phyloP scores from a whole-genome alignment of 2,888 invertebrate species.

The Corbicula japonica region DNA sequence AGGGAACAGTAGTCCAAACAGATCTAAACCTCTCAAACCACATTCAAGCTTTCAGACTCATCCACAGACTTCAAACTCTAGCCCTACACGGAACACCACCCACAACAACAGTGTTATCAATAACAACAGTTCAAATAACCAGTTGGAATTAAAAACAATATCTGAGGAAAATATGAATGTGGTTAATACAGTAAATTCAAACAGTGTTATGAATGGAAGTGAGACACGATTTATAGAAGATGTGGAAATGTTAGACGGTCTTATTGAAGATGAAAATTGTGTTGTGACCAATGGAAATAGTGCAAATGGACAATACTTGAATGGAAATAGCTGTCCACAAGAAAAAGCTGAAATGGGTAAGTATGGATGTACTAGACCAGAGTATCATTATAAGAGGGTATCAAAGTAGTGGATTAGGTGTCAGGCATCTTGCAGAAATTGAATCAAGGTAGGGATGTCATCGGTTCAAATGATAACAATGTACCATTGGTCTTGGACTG shows the following conservation, averaged over 20 bases:
- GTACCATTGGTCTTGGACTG: too few species aligned
- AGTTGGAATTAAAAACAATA: constrained; percentile 70
- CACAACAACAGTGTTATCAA: constrained; percentile 63
- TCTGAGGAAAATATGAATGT: constrained; percentile 83
- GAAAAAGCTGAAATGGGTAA: constrained; percentile 68
- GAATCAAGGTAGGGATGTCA: too few species aligned
- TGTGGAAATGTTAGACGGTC: constrained; percentile 83
- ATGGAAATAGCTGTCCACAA: constrained; percentile 75
- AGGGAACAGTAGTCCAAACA: constrained; percentile 79
- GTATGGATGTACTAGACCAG: constrained; percentile 9
- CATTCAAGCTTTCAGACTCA: constrained; percentile 52
- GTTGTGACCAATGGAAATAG: constrained; percentile 80
- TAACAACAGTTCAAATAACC: constrained; percentile 57
- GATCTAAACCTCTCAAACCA: constrained; percentile 75
- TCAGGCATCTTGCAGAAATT: too few species aligned
- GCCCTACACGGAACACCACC: constrained; percentile 29
- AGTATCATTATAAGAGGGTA: background rate
- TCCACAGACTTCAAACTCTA: constrained; percentile 51
- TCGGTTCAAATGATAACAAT: too few species aligned
- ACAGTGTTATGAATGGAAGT: constrained; percentile 78
- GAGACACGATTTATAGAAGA: constrained; percentile 77
- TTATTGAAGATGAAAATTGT: constrained; percentile 66
- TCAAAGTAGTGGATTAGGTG: too few species aligned
- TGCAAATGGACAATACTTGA: constrained; percentile 76
- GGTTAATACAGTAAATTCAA: constrained; percentile 71